Percentiles rank a stretch among this genome's conserved stretches.
phyloP scores from a whole-genome alignment of 2,113 vertebrate genomes.

The Grus americana region DNA sequence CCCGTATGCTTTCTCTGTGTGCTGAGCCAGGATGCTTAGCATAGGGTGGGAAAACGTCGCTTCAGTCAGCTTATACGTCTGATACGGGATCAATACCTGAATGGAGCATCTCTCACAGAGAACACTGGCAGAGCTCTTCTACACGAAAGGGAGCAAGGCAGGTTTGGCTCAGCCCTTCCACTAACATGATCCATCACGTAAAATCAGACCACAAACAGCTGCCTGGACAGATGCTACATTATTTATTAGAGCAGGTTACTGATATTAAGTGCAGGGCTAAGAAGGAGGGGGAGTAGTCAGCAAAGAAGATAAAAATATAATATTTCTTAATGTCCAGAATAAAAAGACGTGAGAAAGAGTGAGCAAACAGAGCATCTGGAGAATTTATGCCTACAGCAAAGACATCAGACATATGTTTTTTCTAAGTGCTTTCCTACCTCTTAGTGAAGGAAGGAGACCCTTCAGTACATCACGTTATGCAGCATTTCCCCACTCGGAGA shows the following conservation, averaged over 20 bases:
- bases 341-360: not conserved
- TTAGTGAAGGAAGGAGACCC: not conserved
- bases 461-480: not conserved
- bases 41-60: not conserved
- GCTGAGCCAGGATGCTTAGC: not conserved
- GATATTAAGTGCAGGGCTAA: not conserved
- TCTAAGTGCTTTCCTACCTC: not conserved
- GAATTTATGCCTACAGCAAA: not conserved
- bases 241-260: slow-evolving; percentile 45
- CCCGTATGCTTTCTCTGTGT: accelerated
- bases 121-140: not conserved
- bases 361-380: not conserved
- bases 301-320: not conserved
- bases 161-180: not conserved
- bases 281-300: not conserved
- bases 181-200: not conserved
- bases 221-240: not conserved
- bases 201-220: slow-evolving; percentile 14
- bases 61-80: not conserved
- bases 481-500: not conserved
- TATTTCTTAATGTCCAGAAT: not conserved
- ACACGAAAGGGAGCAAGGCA: not conserved
- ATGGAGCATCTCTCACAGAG: not conserved
- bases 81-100: not conserved
- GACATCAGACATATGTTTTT: not conserved